These are phyloP conservation scores for Proteles cristata DNA, from an alignment of 2,113 vertebrate genomes.

Conservation along the genomic window DNA sequence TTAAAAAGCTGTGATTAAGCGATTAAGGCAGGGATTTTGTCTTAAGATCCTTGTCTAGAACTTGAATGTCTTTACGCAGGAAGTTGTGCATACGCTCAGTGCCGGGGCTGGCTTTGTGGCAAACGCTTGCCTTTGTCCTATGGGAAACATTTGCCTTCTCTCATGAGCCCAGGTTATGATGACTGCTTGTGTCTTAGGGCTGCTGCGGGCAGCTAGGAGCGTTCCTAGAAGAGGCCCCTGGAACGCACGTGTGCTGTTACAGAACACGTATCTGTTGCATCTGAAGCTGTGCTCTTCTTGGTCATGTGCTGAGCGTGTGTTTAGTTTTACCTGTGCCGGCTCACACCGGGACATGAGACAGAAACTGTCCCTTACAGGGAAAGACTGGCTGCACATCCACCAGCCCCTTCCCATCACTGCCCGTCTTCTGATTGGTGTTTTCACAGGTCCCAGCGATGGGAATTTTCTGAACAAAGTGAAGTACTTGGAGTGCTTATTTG, in stretches of 20 bases:
- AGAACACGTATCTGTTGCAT: not conserved
- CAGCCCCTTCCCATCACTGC: constrained; percentile 46
- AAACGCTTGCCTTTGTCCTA: not conserved
- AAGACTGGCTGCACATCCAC: constrained; percentile 40
- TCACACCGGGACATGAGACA: not conserved
- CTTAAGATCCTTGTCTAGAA: constrained; percentile 17
- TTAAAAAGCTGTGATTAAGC: not conserved
- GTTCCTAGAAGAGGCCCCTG: not conserved
- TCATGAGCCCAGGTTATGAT: not conserved
- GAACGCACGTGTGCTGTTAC: not conserved
- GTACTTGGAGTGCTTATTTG: constrained; percentile 77
- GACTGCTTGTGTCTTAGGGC: not conserved
- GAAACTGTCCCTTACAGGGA: constrained; percentile 30
- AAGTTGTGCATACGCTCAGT: not conserved
- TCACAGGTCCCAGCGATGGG: constrained; percentile 52
- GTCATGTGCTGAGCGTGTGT: not conserved
- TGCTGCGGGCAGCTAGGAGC: not conserved
- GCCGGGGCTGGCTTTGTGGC: not conserved
- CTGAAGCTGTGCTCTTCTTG: not conserved
- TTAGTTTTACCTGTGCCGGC: constrained; percentile 47
- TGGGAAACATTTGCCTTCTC: not conserved
- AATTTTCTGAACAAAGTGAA: constrained; percentile 76
- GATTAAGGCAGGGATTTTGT: not conserved
- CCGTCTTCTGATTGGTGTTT: constrained; percentile 69
- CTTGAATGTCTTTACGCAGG: not conserved